Conservation (phyloP, 1,140 invertebrate species). For the Leptopilina clavipes region DNA sequence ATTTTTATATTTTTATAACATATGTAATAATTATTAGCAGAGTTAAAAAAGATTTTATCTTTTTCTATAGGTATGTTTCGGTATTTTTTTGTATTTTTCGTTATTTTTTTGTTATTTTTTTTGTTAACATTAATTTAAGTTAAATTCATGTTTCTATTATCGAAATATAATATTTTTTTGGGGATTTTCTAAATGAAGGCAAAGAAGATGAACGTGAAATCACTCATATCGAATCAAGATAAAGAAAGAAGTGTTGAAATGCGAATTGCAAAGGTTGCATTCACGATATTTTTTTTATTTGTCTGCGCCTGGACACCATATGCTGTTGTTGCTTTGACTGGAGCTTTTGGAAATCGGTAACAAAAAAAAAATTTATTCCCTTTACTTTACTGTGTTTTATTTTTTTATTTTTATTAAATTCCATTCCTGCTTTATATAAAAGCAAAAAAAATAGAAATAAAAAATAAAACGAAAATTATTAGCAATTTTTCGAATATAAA, state of each 20-base stretch:
- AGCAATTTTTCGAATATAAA: slow-evolving; percentile 18
- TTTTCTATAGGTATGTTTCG: too few species aligned
- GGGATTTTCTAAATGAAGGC: slow-evolving; percentile 75
- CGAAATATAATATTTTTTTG: too few species aligned
- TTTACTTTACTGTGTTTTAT: neutral
- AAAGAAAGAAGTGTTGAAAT: slow-evolving; percentile 82
- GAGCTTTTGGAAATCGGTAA: slow-evolving; percentile 83
- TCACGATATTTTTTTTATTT: slow-evolving; percentile 85
- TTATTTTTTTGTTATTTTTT: too few species aligned
- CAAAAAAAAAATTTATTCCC: slow-evolving; percentile 8
- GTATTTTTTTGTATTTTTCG: too few species aligned
- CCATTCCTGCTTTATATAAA: neutral
- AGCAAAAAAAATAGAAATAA: too few species aligned
- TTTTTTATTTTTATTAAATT: slow-evolving; percentile 1
- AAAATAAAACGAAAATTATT: too few species aligned
- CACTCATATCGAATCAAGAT: slow-evolving; percentile 81
- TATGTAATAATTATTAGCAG: too few species aligned
- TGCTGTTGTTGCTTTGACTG: slow-evolving; percentile 82
- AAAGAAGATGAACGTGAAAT: slow-evolving; percentile 89
- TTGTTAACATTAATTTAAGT: too few species aligned
- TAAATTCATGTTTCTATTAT: neutral
- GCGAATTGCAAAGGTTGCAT: slow-evolving; percentile 84
- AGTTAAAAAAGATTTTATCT: too few species aligned
- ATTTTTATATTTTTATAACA: neutral
- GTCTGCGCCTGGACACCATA: slow-evolving; percentile 86